phyloP scores from a whole-genome alignment of 1,140 invertebrate species.

The Arctopsyche grandis region DNA sequence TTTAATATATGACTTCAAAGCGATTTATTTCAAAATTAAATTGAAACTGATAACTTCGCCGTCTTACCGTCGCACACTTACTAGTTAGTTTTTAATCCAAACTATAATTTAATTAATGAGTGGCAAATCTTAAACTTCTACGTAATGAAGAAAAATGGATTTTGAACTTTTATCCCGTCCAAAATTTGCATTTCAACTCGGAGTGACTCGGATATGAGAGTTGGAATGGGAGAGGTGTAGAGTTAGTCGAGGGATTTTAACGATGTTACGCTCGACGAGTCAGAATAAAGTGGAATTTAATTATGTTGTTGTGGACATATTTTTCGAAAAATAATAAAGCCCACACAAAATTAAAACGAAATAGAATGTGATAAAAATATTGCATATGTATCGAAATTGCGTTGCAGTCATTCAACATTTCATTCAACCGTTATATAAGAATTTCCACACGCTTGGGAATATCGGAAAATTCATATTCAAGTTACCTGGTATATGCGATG shows the following conservation, averaged over 20 bases:
- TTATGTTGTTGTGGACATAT: constrained; percentile 11
- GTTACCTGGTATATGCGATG: no score
- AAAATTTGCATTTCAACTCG: neutral
- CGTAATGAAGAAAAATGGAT: no score
- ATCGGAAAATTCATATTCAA: neutral
- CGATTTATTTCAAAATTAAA: no score
- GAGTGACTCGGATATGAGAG: neutral
- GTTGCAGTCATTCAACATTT: no score
- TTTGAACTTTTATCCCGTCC: neutral
- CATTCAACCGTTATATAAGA: no score
- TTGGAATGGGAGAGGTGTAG: neutral
- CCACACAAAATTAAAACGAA: no score
- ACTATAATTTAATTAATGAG: no score
- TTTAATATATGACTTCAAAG: no score
- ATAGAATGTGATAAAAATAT: no score
- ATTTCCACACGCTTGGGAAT: neutral
- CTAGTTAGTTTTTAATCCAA: neutral
- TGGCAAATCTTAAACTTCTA: no score
- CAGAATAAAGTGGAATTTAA: constrained; percentile 39
- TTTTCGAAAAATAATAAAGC: no score
- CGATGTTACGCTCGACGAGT: constrained; percentile 26
- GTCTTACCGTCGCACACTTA: neutral
- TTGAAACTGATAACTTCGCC: neutral
- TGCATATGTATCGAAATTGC: no score
- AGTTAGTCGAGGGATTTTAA: constrained; percentile 25